Evolutionary conservation across 2,113 vertebrate genomes (phyloP), one percentile per base, ranked within the genome.

Genomic region (Onychostruthus taczanowskii): DNA sequence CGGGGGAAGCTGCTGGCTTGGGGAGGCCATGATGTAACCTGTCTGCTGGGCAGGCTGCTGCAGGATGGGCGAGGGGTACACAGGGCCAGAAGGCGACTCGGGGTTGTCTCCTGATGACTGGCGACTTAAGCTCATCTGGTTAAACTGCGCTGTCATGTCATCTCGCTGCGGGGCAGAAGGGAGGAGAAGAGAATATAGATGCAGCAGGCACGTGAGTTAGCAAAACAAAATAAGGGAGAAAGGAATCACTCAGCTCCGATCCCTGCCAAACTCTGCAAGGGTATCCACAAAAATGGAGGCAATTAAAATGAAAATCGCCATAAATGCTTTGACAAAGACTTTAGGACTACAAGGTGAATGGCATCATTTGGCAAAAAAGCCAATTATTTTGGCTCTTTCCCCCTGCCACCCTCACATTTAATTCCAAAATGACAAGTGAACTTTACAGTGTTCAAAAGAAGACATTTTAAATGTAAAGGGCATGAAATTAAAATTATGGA

Each of bases 51-150:
- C 63, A 92, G 98, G 96, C 90, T 98, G 97, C 93, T 98, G 94
- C 94, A 98, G 37, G 83, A 98, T 87, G 22, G 97, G 96, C 7
- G 93, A 97, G 4, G 95, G 98, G 97, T 97, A 99, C 97, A 97
- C 97, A 24, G 97, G 96, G 37, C 97, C 97, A 7, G 98, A 97
- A 13, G 98, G 95, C 1, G 98, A 97, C 74, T 99, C 98, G 0
- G 98, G 96, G 49, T 98, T 97, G 80, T 99, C 99, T 84, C 98
- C 98, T 1, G 98, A 97, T 9, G 98, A 98, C 15, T 99, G 99
- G n/a, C 98, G 98, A 92, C 98, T 99, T 87, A 99, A 91, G 37
- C 98, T 98, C 97, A 99, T 98, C 87, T 99, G 99, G 96, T 91
- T 93, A 46, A 99, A 99, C 97, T 98, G 99, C 0, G 98, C 97